phyloP scores from a whole-genome alignment of 2,113 vertebrate species.

The Steatornis caripensis region DNA sequence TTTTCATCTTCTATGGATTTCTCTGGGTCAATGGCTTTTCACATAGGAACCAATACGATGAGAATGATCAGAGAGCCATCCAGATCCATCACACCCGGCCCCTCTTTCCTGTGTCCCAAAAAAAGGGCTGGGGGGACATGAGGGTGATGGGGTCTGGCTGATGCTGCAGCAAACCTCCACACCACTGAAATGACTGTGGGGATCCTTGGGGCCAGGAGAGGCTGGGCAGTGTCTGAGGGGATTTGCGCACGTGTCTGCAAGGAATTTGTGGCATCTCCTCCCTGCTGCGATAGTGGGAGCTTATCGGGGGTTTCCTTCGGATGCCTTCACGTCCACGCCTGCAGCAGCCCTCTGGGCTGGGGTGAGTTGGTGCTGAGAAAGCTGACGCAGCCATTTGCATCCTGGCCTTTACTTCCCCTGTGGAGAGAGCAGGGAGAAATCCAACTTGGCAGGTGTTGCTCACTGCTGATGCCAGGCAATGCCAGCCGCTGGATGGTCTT shows the following conservation, averaged over 20 bases:
- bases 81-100: background rate
- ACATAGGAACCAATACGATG: accelerated
- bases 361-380: background rate
- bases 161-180: background rate
- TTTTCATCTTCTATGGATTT: background rate
- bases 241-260: background rate
- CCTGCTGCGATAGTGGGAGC: background rate
- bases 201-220: background rate
- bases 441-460: background rate
- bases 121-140: background rate
- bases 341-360: background rate
- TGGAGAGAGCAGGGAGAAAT: background rate
- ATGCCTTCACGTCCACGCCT: background rate
- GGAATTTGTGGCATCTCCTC: constrained; percentile 27
- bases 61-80: background rate
- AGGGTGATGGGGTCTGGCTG: background rate
- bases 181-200: background rate
- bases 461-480: background rate
- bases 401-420: background rate
- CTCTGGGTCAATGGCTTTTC: background rate
- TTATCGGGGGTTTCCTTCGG: background rate
- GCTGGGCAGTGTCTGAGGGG: background rate
- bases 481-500: background rate
- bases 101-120: background rate
- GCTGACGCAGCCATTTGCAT: accelerated